Conservation (phyloP, 1,140 invertebrate species). For the Scylla paramamosain region DNA sequence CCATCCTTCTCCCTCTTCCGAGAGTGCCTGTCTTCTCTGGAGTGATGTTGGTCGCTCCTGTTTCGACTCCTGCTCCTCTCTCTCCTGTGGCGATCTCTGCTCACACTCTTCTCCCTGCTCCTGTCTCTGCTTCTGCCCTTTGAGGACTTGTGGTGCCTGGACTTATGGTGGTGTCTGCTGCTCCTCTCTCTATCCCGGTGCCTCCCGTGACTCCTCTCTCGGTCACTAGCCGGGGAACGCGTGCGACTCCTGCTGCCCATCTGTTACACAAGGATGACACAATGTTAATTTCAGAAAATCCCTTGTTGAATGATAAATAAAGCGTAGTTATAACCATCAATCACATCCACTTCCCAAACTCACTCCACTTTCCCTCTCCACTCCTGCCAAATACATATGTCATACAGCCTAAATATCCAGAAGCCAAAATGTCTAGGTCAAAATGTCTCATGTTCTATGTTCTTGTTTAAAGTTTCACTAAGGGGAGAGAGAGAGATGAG, state of each 20-base stretch:
- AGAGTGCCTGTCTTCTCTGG: slow-evolving; percentile 34
- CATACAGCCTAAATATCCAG: too few relatives aligned
- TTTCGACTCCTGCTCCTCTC: slow-evolving; percentile 47
- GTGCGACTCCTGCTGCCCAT: slow-evolving; percentile 52
- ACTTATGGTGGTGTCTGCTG: slow-evolving; percentile 53
- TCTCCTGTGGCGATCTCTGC: slow-evolving; percentile 63
- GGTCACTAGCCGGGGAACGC: slow-evolving; percentile 31
- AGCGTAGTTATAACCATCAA: too few relatives aligned
- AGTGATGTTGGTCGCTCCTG: not conserved
- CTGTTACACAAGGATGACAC: slow-evolving; percentile 8
- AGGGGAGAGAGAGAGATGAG: too few relatives aligned
- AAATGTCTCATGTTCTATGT: too few relatives aligned
- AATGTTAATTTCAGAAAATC: too few relatives aligned
- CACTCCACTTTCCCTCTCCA: too few relatives aligned
- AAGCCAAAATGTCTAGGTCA: too few relatives aligned
- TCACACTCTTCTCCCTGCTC: slow-evolving; percentile 63
- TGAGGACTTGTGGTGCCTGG: not conserved
- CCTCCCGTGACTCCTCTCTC: not conserved
- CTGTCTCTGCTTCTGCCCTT: slow-evolving; percentile 22
- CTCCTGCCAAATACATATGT: too few relatives aligned
- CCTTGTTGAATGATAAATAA: too few relatives aligned
- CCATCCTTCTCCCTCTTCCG: slow-evolving; percentile 72
- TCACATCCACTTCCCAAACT: too few relatives aligned
- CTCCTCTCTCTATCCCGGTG: slow-evolving; percentile 58
- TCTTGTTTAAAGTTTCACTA: too few relatives aligned